phyloP scores from a whole-genome alignment of 1,140 invertebrate genomes.

The Brachystomella parvula region DNA sequence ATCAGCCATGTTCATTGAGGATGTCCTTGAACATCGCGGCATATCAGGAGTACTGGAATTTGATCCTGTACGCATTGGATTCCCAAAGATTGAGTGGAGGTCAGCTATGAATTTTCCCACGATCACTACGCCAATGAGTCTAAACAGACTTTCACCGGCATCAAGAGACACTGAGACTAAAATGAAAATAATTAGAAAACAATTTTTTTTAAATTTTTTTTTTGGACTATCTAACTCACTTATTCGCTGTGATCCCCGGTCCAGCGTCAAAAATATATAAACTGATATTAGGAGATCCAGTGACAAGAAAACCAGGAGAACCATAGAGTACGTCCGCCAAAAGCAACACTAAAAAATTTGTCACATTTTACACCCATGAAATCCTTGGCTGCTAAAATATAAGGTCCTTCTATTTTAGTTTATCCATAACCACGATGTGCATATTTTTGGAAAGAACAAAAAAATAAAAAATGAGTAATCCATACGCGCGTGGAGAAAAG shows the following conservation, averaged over 20 bases:
- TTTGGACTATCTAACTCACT: neutral
- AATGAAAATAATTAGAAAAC: neutral
- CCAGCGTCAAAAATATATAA: neutral
- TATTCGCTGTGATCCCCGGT: neutral
- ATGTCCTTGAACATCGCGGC: neutral
- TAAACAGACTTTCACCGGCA: conserved; percentile 15
- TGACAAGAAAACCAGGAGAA: conserved; percentile 12
- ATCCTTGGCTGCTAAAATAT: too few relatives aligned
- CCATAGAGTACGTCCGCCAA: conserved; percentile 15
- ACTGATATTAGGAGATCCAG: conserved; percentile 17
- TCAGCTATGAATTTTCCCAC: conserved; percentile 24
- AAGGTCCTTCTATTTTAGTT: too few relatives aligned
- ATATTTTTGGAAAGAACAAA: too few relatives aligned
- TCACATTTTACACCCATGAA: neutral
- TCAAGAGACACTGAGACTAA: conserved; percentile 2
- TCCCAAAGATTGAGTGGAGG: conserved; percentile 18
- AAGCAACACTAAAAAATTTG: conserved; percentile 12
- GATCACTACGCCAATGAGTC: conserved; percentile 14
- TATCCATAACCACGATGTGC: too few relatives aligned
- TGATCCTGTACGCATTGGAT: conserved; percentile 13
- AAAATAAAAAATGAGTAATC: too few relatives aligned
- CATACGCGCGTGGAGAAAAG: too few relatives aligned
- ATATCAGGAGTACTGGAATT: neutral
- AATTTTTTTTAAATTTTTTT: neutral
- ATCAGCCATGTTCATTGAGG: neutral